Percentiles rank a stretch among this genome's conserved stretches.
Evolutionary conservation across 2,888 invertebrate species (phyloP).

Genomic region (Sipha maydis): DNA sequence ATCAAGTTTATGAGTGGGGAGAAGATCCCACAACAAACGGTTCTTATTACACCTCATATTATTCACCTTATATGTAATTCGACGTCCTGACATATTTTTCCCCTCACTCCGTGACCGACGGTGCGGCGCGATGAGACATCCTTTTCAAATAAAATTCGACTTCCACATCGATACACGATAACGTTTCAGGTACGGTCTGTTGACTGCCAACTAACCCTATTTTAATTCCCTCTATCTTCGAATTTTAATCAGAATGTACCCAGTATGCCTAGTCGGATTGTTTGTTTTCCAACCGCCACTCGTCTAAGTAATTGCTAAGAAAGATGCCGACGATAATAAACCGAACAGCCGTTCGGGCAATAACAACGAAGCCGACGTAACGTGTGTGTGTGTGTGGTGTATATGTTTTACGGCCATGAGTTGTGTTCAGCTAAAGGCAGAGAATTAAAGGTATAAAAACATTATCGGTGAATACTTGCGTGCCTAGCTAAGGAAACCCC

Average conservation of each 20-base stretch:
- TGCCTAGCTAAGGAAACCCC: not conserved
- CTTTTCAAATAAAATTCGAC: constrained; percentile 18
- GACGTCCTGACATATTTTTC: constrained; percentile 33
- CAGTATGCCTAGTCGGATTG: not conserved
- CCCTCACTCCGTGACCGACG: not conserved
- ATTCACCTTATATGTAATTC: constrained; percentile 24
- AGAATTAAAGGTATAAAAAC: not conserved
- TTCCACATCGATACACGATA: not conserved
- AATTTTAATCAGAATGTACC: constrained; percentile 21
- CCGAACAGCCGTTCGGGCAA: constrained; percentile 20
- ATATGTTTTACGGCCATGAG: constrained; percentile 37
- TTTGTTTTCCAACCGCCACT: constrained; percentile 49
- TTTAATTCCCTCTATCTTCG: not conserved
- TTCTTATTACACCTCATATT: constrained; percentile 47
- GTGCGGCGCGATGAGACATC: not conserved
- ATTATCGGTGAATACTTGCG: not conserved
- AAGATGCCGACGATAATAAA: constrained; percentile 49
- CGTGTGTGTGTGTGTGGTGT: not conserved
- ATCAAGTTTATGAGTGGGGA: not conserved
- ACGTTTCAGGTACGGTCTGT: constrained; percentile 1
- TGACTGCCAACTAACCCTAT: not conserved
- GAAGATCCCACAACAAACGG: not conserved
- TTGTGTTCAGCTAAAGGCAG: not conserved
- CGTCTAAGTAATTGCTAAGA: constrained; percentile 21
- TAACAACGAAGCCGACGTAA: not conserved